A percentile compares a stretch with the other conserved stretches of the same genome.
Conservation (phyloP, 2,113 vertebrate species). For the Puntigrus tetrazona region DNA sequence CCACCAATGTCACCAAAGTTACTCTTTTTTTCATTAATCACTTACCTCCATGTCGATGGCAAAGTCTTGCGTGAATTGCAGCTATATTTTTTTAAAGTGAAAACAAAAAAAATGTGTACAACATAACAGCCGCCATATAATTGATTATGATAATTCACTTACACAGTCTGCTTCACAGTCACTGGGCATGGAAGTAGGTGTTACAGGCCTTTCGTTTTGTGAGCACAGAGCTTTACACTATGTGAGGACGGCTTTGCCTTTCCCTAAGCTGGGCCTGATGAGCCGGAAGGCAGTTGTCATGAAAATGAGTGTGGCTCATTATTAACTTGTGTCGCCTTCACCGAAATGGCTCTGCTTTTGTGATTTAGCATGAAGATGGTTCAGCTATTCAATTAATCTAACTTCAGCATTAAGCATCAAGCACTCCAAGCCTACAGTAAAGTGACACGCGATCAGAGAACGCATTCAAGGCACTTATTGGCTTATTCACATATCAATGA, state of each 20-base stretch:
- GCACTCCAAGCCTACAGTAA: conserved; percentile 39
- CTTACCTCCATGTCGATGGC: too few relatives aligned
- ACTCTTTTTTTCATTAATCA: too few relatives aligned
- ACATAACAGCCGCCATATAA: background rate
- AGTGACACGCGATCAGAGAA: conserved; percentile 44
- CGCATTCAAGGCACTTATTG: conserved; percentile 39
- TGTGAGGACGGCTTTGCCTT: conserved; percentile 30
- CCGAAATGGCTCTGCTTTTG: conserved; percentile 69
- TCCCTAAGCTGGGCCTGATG: conserved; percentile 63
- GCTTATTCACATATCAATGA: background rate
- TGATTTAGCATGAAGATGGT: conserved; percentile 71
- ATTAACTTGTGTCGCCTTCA: conserved; percentile 61
- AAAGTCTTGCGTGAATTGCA: background rate
- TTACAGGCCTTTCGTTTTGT: conserved; percentile 2
- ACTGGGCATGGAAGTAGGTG: background rate
- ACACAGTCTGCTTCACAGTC: conserved; percentile 40
- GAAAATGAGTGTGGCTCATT: conserved; percentile 76
- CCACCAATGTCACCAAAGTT: too few relatives aligned
- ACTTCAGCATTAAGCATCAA: conserved; percentile 58
- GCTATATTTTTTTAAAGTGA: background rate
- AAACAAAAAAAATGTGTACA: background rate
- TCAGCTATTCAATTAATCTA: conserved; percentile 70
- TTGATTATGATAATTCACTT: conserved; percentile 13
- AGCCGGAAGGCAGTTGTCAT: conserved; percentile 74
- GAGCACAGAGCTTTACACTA: background rate